phyloP scores from a whole-genome alignment of 2,113 vertebrate genomes.

The Apistogramma diplotaenia region DNA sequence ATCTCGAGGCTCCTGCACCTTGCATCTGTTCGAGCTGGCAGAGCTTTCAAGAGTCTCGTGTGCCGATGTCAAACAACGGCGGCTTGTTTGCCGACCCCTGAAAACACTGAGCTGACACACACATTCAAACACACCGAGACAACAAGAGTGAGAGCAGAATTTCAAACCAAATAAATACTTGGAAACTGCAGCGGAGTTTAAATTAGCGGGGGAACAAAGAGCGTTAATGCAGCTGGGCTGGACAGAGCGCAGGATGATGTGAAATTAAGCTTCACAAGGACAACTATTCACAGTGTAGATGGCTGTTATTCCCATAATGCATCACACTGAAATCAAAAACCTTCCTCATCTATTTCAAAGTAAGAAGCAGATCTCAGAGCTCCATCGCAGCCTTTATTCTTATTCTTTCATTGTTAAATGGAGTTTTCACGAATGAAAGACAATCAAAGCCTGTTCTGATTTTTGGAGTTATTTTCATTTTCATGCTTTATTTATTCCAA shows the following conservation, averaged over 20 bases:
- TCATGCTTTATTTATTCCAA: not conserved
- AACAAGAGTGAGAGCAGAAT: slow-evolving; percentile 13
- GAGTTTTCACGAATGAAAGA: not conserved
- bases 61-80: slow-evolving; percentile 60
- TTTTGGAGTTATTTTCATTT: not conserved
- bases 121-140: slow-evolving; percentile 13
- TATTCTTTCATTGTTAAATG: not conserved
- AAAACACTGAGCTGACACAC: slow-evolving; percentile 24
- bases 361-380: not conserved
- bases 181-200: not conserved
- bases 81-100: slow-evolving; percentile 60
- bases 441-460: not conserved
- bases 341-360: not conserved
- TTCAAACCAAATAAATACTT: slow-evolving; percentile 21
- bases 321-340: not conserved
- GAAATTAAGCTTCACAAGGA: slow-evolving; percentile 9
- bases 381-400: not conserved
- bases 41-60: slow-evolving; percentile 43
- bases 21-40: slow-evolving; percentile 71
- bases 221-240: not conserved
- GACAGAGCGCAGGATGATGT: not conserved
- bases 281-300: not conserved
- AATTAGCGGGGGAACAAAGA: not conserved
- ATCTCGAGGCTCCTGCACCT: slow-evolving; percentile 52
- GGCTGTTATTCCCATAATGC: not conserved